Conservation (phyloP, 2,113 vertebrate genomes). For the Xyliphius kryptos region DNA sequence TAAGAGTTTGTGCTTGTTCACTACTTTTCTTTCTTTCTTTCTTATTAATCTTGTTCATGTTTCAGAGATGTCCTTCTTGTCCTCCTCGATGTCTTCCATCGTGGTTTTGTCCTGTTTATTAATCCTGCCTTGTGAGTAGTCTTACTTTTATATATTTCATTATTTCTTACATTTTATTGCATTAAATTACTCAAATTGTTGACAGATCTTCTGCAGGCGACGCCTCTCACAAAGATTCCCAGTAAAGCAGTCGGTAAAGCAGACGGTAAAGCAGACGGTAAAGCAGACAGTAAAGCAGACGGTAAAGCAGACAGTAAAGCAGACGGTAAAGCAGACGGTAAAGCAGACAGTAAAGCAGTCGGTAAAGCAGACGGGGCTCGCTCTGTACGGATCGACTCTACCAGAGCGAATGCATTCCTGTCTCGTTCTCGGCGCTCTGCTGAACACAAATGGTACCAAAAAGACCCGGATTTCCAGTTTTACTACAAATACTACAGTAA, state of each 20-base stretch:
- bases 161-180: neutral
- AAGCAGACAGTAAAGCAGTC: too few species aligned
- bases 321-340: too few species aligned
- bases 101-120: conserved; percentile 42
- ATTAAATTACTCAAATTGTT: neutral
- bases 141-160: neutral
- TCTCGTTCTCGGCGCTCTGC: conserved; percentile 48
- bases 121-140: conserved; percentile 46
- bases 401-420: conserved; percentile 56
- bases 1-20: conserved; percentile 21
- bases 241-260: conserved; percentile 45
- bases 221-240: conserved; percentile 50
- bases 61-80: conserved; percentile 43
- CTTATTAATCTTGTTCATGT: neutral
- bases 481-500: conserved; percentile 66
- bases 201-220: conserved; percentile 53
- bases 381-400: conserved; percentile 45
- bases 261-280: too few species aligned
- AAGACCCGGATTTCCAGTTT: conserved; percentile 58
- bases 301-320: too few species aligned
- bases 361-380: too few species aligned
- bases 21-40: neutral
- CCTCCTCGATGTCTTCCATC: conserved; percentile 21
- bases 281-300: too few species aligned
- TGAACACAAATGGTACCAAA: conserved; percentile 58